phyloP scores from a whole-genome alignment of 2,113 vertebrate species.

The Miniopterus natalensis region DNA sequence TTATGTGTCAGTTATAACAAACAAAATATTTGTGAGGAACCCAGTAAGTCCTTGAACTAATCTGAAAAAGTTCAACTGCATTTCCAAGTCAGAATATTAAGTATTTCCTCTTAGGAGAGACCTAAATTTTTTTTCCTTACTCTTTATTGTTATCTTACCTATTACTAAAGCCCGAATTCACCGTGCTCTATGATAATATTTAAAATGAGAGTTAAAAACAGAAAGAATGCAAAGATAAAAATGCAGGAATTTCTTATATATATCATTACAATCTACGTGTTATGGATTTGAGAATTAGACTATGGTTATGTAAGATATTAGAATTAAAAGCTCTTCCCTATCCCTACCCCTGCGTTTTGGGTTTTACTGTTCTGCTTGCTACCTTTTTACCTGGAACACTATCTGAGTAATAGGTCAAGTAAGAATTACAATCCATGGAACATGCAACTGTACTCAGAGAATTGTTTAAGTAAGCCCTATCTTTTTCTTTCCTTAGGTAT shows the following conservation, averaged over 20 bases:
- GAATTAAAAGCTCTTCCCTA: neutral
- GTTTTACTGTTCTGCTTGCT: neutral
- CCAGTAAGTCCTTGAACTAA: neutral
- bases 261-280: neutral
- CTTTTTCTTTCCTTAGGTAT: neutral
- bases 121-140: neutral
- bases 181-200: neutral
- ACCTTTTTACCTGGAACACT: neutral
- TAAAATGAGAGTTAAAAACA: neutral
- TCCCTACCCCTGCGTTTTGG: neutral
- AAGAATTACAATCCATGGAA: neutral
- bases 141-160: neutral
- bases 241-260: neutral
- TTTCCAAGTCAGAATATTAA: neutral
- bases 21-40: neutral
- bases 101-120: neutral
- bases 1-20: neutral
- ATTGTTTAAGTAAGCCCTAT: neutral
- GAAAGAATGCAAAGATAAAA: neutral
- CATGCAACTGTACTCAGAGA: neutral
- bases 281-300: neutral
- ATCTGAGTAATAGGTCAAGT: neutral
- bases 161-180: neutral
- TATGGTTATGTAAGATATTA: neutral
- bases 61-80: neutral